These are phyloP conservation scores for Gavialis gangeticus DNA, from an alignment of 2,113 vertebrate species.

Conservation along the genomic window DNA sequence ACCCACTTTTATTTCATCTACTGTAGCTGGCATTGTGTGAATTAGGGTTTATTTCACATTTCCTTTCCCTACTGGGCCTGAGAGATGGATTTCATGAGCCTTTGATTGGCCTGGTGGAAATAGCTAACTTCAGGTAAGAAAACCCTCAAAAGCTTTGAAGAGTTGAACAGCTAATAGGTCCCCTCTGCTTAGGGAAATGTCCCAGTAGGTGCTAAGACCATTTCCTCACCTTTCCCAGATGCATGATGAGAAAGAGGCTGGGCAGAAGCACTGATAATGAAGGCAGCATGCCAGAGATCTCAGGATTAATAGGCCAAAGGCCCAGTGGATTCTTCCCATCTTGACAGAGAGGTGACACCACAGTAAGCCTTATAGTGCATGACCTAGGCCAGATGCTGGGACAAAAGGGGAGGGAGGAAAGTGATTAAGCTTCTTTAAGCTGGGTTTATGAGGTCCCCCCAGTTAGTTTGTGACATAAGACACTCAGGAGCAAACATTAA, in stretches of 20 bases:
- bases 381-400: background rate
- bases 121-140: background rate
- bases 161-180: background rate
- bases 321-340: background rate
- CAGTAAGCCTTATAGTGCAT: background rate
- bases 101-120: background rate
- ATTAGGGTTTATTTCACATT: background rate
- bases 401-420: background rate
- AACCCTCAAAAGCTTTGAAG: background rate
- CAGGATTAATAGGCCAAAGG: background rate
- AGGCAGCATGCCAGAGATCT: background rate
- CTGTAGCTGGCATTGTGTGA: background rate
- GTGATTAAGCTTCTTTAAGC: background rate
- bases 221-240: background rate
- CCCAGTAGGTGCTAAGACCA: background rate
- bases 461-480: background rate
- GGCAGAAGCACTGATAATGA: background rate
- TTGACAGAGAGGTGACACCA: too few relatives aligned
- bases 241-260: background rate
- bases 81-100: background rate
- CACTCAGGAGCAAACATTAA: background rate
- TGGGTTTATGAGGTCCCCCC: background rate
- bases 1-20: background rate
- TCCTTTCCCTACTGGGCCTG: background rate
- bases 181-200: background rate